Evolutionary conservation across 2,888 invertebrate species (phyloP).

Genomic region (Nemotelus nigrinus): DNA sequence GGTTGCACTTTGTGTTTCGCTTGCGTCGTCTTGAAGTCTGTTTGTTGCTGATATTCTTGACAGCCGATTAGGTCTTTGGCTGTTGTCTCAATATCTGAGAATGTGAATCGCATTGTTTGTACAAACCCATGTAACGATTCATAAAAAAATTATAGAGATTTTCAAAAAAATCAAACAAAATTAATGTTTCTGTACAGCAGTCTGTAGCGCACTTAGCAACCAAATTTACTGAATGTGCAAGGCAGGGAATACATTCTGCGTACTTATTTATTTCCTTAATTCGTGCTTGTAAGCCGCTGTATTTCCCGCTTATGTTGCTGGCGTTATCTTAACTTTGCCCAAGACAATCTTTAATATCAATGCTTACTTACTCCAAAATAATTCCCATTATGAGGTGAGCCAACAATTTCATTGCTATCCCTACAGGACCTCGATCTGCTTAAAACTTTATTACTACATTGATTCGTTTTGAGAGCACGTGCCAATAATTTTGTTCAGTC

Average conservation of each 20-base stretch:
- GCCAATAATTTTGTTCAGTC: slow-evolving; percentile 36
- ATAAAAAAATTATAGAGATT: slow-evolving; percentile 29
- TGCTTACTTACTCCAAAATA: slow-evolving; percentile 28
- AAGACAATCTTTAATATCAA: slow-evolving; percentile 40
- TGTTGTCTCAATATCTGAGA: background rate
- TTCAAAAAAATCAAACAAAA: too few relatives aligned
- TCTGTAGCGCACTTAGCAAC: slow-evolving; percentile 51
- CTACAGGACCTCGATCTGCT: slow-evolving; percentile 38
- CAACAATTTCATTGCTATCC: slow-evolving; percentile 23
- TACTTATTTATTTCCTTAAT: slow-evolving; percentile 55
- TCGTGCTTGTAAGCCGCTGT: slow-evolving; percentile 57
- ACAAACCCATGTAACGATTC: slow-evolving; percentile 28
- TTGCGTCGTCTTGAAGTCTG: background rate
- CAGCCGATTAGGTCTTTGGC: background rate
- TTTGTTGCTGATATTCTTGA: slow-evolving; percentile 10
- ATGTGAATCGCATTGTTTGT: slow-evolving; percentile 4
- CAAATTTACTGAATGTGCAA: slow-evolving; percentile 57
- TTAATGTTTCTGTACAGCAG: too few relatives aligned
- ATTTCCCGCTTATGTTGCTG: slow-evolving; percentile 56
- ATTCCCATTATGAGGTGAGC: slow-evolving; percentile 40
- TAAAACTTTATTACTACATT: slow-evolving; percentile 30
- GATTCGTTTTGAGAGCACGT: slow-evolving; percentile 6
- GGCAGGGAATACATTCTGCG: slow-evolving; percentile 56
- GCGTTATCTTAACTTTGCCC: slow-evolving; percentile 51
- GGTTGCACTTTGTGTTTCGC: background rate